Percentiles rank a stretch among this genome's conserved stretches.
These are phyloP conservation scores for Noctua comes DNA, from an alignment of 2,888 invertebrate genomes.

Conservation along the genomic window DNA sequence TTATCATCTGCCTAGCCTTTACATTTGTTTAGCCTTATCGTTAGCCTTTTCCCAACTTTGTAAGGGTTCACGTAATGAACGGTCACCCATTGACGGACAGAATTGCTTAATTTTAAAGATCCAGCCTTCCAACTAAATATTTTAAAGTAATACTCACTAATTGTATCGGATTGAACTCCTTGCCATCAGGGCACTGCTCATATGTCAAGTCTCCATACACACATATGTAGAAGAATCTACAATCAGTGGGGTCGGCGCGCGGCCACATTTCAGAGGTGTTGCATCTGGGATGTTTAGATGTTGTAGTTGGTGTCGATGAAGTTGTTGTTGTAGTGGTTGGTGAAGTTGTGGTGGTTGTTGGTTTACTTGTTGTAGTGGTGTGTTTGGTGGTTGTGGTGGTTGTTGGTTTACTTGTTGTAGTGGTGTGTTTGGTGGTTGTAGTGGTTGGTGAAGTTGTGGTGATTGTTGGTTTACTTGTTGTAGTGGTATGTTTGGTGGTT, in stretches of 20 bases:
- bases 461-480: background rate
- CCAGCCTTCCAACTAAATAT: background rate
- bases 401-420: background rate
- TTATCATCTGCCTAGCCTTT: background rate
- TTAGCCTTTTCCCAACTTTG: background rate
- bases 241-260: background rate
- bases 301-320: background rate
- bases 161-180: slow-evolving; percentile 15
- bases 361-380: background rate
- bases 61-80: background rate
- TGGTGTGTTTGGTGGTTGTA: background rate
- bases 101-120: background rate
- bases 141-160: slow-evolving; percentile 18
- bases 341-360: no score
- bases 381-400: background rate
- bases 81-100: background rate
- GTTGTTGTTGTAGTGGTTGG: background rate
- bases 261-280: background rate
- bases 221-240: slow-evolving; percentile 33
- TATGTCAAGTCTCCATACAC: slow-evolving; percentile 1
- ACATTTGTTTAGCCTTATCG: no score
- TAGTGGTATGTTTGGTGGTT: rapidly evolving
- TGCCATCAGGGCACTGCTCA: slow-evolving; percentile 11
- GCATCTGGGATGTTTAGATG: background rate
- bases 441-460: background rate